These are phyloP conservation scores for Oxygymnocypris stewartii DNA, from an alignment of 2,113 vertebrate genomes.

Conservation along the genomic window DNA sequence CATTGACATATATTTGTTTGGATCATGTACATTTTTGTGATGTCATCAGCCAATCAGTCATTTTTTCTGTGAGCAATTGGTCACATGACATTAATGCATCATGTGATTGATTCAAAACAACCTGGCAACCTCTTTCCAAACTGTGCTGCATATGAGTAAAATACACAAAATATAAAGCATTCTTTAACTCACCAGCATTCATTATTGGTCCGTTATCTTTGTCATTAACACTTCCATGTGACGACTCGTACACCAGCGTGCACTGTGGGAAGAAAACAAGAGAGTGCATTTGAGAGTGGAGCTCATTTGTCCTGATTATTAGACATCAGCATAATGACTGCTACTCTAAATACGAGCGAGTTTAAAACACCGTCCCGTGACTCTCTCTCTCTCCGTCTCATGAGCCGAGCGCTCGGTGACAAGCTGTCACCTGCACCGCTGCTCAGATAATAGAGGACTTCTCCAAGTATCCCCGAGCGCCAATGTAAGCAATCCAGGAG, in stretches of 20 bases:
- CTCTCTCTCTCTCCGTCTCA: not conserved
- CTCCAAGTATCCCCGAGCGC: slow-evolving; percentile 3
- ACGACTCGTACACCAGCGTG: slow-evolving; percentile 84
- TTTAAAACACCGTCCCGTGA: not conserved
- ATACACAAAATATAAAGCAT: not conserved
- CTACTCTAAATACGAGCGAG: not conserved
- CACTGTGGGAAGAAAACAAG: slow-evolving; percentile 74
- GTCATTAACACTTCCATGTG: slow-evolving; percentile 72
- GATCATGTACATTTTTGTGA: not conserved
- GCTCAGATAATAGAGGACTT: slow-evolving; percentile 20
- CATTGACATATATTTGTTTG: no score
- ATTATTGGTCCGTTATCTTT: slow-evolving; percentile 84
- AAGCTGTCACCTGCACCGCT: slow-evolving; percentile 29
- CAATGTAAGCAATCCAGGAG: slow-evolving; percentile 21
- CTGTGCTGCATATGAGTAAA: no score
- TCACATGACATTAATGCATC: not conserved
- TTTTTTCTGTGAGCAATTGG: not conserved
- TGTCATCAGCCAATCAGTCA: not conserved
- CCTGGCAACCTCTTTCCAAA: no score
- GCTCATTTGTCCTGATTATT: not conserved
- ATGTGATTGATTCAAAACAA: not conserved
- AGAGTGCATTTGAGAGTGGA: not conserved
- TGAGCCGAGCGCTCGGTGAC: not conserved
- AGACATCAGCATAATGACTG: not conserved
- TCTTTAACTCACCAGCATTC: slow-evolving; percentile 80